Conservation (phyloP, 2,113 vertebrate species). For the Lonchura striata region DNA sequence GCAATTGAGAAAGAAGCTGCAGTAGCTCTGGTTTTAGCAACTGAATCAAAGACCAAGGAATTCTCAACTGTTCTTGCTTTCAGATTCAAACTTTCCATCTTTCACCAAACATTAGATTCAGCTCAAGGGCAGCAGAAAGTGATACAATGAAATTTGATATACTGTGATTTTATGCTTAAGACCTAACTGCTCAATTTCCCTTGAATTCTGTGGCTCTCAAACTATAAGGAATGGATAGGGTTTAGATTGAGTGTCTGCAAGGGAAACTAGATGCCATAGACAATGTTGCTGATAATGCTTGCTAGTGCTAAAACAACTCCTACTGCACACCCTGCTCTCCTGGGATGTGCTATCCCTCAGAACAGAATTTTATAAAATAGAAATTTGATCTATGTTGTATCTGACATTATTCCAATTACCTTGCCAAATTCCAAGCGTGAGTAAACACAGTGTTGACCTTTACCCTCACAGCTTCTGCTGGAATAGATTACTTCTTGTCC, state of each 20-base stretch:
- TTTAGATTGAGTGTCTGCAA: background rate
- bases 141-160: background rate
- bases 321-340: background rate
- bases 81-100: background rate
- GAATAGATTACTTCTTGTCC: background rate
- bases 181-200: background rate
- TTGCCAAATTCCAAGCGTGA: conserved; percentile 30
- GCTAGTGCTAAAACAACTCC: background rate
- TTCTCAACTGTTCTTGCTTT: background rate
- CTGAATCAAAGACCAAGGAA: conserved; percentile 6
- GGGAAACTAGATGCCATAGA: conserved; percentile 6
- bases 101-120: conserved; percentile 1
- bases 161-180: background rate
- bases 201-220: background rate
- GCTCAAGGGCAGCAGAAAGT: conserved; percentile 1
- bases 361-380: background rate
- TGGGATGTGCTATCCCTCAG: background rate
- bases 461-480: background rate
- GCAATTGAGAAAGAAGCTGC: background rate
- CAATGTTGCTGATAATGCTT: background rate
- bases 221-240: background rate
- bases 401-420: conserved; percentile 35
- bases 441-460: conserved; percentile 19
- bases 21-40: conserved; percentile 17
- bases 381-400: background rate